A percentile compares a stretch with the other conserved stretches of the same genome.
Evolutionary conservation across 37 sponge, comb jelly and placozoan species (phyloP).

Genomic region (Trichoplax adhaerens): DNA sequence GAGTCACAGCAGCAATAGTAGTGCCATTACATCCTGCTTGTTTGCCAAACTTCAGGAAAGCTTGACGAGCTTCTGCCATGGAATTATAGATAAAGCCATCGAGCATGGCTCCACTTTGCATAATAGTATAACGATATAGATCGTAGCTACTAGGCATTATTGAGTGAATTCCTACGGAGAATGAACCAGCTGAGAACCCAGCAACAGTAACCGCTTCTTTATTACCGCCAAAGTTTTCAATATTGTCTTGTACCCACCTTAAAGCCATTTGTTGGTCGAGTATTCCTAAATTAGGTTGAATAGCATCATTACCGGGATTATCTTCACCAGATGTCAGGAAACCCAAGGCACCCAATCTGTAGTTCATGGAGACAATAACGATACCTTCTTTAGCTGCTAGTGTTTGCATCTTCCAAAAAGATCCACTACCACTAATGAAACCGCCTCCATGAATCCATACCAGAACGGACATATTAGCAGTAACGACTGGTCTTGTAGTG

Average conservation of each 20-base stretch:
- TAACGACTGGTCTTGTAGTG: not conserved
- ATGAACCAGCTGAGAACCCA: too few species aligned
- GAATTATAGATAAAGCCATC: too few species aligned
- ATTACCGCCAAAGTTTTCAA: conserved; percentile 8
- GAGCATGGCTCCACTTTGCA: too few species aligned
- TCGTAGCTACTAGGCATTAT: too few species aligned
- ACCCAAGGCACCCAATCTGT: conserved; percentile 7
- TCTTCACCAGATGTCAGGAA: conserved; percentile 2
- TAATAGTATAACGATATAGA: too few species aligned
- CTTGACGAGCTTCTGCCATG: too few species aligned
- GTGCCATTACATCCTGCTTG: too few species aligned
- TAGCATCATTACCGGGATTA: not conserved
- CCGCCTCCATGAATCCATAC: conserved; percentile 17
- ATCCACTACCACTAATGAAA: conserved; percentile 17
- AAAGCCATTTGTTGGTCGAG: conserved; percentile 8
- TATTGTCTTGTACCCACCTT: conserved; percentile 15
- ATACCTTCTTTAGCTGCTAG: conserved; percentile 5
- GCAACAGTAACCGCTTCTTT: conserved; percentile 5
- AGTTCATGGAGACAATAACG: conserved; percentile 15
- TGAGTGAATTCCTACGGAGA: too few species aligned
- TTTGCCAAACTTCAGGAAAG: too few species aligned
- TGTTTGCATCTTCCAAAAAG: conserved; percentile 6
- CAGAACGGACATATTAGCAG: conserved; percentile 1
- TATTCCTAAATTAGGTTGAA: conserved; percentile 8
- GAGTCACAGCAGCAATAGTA: too few species aligned